Percentiles rank a stretch among this genome's conserved stretches.
These are phyloP conservation scores for Flexamia atlantica DNA, from an alignment of 2,888 invertebrate species.

Conservation along the genomic window DNA sequence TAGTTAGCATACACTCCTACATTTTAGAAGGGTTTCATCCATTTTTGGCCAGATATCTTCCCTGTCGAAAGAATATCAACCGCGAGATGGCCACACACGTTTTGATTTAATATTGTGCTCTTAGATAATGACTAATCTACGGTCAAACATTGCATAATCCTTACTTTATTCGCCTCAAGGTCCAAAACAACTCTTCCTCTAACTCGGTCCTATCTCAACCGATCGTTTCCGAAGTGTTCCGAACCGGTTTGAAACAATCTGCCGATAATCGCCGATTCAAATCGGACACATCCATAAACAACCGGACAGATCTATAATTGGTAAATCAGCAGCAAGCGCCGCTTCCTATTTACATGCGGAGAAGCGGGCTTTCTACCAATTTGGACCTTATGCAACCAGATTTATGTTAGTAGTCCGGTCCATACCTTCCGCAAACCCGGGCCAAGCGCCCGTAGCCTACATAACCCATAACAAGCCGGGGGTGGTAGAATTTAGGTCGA, in stretches of 20 bases:
- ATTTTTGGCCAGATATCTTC: too few relatives aligned
- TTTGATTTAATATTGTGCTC: too few relatives aligned
- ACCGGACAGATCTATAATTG: slow-evolving; percentile 36
- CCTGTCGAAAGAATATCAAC: too few relatives aligned
- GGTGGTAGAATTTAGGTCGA: neutral
- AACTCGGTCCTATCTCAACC: too few relatives aligned
- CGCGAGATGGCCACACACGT: too few relatives aligned
- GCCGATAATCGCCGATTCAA: slow-evolving; percentile 10
- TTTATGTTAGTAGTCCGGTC: slow-evolving; percentile 45
- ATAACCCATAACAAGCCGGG: neutral
- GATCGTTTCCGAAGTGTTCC: neutral
- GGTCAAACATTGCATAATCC: too few relatives aligned
- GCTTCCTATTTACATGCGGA: slow-evolving; percentile 42
- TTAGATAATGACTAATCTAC: too few relatives aligned
- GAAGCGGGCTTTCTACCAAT: slow-evolving; percentile 56
- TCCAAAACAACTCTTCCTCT: too few relatives aligned
- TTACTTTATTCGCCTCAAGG: too few relatives aligned
- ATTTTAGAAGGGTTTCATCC: too few relatives aligned
- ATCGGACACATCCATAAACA: slow-evolving; percentile 33
- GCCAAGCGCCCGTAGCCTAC: neutral
- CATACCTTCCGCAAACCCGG: slow-evolving; percentile 39
- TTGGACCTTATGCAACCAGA: slow-evolving; percentile 39
- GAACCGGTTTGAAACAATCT: neutral
- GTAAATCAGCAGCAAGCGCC: slow-evolving; percentile 1
- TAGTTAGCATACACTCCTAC: too few relatives aligned